phyloP scores from a whole-genome alignment of 1,140 invertebrate genomes.

The Bombus fervidus region DNA sequence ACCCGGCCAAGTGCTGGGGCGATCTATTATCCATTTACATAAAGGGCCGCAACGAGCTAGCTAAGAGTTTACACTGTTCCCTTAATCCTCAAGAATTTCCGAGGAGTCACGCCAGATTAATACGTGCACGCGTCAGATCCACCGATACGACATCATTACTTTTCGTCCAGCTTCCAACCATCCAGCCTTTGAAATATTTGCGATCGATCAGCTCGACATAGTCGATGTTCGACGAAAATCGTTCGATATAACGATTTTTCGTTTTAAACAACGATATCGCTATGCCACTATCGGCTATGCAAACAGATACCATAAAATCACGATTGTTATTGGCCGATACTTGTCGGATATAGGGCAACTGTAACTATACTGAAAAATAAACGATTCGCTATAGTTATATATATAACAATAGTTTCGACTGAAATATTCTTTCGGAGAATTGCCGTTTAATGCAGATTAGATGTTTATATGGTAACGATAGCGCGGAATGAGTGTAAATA shows the following conservation, averaged over 20 bases:
- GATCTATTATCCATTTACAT: conserved; percentile 70
- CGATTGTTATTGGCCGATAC: not conserved
- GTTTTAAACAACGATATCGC: conserved; percentile 6
- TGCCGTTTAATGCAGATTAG: not conserved
- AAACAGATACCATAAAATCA: not conserved
- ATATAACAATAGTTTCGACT: not conserved
- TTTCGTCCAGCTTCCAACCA: not conserved
- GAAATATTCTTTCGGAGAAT: conserved; percentile 2
- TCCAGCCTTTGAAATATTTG: not conserved
- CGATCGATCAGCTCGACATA: not conserved
- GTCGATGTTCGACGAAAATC: not conserved
- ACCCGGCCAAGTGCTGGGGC: conserved; percentile 42
- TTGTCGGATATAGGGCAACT: not conserved
- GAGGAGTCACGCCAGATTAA: conserved; percentile 15
- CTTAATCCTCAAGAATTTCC: conserved; percentile 27
- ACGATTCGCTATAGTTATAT: not conserved
- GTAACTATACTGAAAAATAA: not conserved
- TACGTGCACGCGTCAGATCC: conserved; percentile 3
- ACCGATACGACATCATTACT: not conserved
- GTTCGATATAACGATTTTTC: not conserved
- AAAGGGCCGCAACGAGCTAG: conserved; percentile 48
- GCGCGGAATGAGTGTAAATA: not conserved
- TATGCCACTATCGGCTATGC: too few species aligned
- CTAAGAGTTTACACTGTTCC: conserved; percentile 53
- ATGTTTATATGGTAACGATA: not conserved